These are phyloP conservation scores for Manacus vitellinus DNA, from an alignment of 2,113 vertebrate species.

Conservation along the genomic window DNA sequence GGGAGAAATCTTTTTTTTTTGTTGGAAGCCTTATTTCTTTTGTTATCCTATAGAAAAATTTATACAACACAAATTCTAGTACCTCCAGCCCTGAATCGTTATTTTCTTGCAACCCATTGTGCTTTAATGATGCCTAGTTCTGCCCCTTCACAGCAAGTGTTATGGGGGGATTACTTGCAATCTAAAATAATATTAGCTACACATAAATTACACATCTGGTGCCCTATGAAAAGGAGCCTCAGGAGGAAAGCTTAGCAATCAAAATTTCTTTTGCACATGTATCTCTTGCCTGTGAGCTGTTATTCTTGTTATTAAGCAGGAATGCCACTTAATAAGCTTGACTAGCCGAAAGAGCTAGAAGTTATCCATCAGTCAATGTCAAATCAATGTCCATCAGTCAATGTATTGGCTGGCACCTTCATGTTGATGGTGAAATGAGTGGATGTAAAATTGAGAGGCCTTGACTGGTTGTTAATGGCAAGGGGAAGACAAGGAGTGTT, in stretches of 20 bases:
- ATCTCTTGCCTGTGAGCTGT: not conserved
- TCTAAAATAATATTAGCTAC: not conserved
- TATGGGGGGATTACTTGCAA: not conserved
- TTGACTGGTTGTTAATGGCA: not conserved
- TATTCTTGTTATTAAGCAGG: not conserved
- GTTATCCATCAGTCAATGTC: not conserved
- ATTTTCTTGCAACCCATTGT: not conserved
- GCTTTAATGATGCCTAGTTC: not conserved
- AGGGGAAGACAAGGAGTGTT: not conserved
- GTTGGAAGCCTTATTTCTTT: not conserved
- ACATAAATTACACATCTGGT: not conserved
- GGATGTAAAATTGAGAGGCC: not conserved
- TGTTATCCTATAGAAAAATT: not conserved
- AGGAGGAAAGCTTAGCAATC: not conserved
- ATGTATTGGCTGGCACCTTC: not conserved
- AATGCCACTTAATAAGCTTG: not conserved
- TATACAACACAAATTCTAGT: not conserved
- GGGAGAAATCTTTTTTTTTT: not conserved
- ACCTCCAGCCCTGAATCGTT: not conserved
- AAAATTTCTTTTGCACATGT: not conserved
- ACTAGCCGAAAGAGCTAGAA: not conserved
- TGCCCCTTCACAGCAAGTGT: not conserved
- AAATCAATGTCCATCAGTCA: not conserved
- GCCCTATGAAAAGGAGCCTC: not conserved
- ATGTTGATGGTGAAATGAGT: not conserved